Percentiles rank a stretch among this genome's conserved stretches.
Conservation (phyloP, 2,888 invertebrate species). For the Plebejus argus region DNA sequence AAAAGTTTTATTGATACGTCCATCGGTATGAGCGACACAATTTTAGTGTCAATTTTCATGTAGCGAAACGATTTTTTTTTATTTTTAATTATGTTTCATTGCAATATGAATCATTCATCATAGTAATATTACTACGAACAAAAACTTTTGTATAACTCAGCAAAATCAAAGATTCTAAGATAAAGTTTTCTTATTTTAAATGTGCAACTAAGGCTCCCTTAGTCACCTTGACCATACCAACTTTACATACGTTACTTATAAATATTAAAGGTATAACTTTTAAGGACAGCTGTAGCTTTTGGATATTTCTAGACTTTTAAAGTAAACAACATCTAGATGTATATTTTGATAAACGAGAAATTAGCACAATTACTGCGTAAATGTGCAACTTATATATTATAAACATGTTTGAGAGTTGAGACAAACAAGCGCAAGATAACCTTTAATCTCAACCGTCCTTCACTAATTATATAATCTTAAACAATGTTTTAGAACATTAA, state of each 20-base stretch:
- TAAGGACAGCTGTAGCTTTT: too few relatives aligned
- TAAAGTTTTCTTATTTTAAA: neutral
- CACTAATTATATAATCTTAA: neutral
- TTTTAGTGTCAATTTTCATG: conserved; percentile 6
- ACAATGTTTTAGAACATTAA: too few relatives aligned
- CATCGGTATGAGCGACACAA: conserved; percentile 29
- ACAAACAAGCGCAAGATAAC: neutral
- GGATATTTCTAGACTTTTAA: too few relatives aligned
- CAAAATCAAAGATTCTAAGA: neutral
- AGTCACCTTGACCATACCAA: too few relatives aligned
- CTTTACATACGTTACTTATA: too few relatives aligned
- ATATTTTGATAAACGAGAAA: neutral
- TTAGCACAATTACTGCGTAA: neutral
- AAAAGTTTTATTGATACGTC: conserved; percentile 53
- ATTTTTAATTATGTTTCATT: neutral
- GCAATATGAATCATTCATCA: neutral
- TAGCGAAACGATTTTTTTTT: neutral
- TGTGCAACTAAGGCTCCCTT: neutral
- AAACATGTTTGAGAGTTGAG: neutral
- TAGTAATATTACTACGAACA: neutral
- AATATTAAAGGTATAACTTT: too few relatives aligned
- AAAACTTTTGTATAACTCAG: neutral
- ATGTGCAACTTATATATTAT: neutral
- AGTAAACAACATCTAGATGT: too few relatives aligned
- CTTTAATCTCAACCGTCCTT: neutral